Evolutionary conservation across 64 coral and sea anemone species (phyloP).

Genomic region (Platygyra sinensis): DNA sequence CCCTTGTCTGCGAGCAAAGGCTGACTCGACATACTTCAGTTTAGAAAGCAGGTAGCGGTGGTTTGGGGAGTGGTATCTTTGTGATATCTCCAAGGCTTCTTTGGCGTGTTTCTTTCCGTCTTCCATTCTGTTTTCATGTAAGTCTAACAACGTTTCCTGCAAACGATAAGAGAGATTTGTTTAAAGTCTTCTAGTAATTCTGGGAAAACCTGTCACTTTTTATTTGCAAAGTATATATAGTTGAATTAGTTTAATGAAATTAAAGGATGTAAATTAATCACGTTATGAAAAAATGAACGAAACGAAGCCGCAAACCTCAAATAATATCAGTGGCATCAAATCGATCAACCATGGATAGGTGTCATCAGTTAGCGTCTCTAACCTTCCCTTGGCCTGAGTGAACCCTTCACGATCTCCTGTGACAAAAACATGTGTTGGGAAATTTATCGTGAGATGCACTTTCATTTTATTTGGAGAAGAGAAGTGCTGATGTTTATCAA

Average conservation of each 20-base stretch:
- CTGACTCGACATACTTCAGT: constrained; percentile 23
- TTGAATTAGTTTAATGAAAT: too few species aligned
- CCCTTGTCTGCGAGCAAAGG: not conserved
- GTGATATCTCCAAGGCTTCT: not conserved
- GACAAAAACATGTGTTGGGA: not conserved
- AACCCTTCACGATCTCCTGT: not conserved
- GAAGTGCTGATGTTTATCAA: not conserved
- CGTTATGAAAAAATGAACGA: too few species aligned
- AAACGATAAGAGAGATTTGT: not conserved
- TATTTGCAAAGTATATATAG: too few species aligned
- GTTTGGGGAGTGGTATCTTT: not conserved
- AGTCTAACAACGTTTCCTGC: not conserved
- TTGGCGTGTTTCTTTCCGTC: not conserved
- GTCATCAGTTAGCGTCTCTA: not conserved
- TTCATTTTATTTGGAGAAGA: not conserved
- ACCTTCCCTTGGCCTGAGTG: too few species aligned
- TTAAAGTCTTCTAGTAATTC: not conserved
- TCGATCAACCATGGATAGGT: not conserved
- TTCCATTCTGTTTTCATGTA: not conserved
- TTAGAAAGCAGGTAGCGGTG: not conserved
- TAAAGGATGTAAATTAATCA: too few species aligned
- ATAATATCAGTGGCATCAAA: constrained; percentile 6
- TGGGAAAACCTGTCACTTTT: not conserved
- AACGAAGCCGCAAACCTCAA: not conserved
- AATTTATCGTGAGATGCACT: not conserved